Evolutionary conservation across 2,888 invertebrate genomes (phyloP).

Genomic region (Erebia palarica): DNA sequence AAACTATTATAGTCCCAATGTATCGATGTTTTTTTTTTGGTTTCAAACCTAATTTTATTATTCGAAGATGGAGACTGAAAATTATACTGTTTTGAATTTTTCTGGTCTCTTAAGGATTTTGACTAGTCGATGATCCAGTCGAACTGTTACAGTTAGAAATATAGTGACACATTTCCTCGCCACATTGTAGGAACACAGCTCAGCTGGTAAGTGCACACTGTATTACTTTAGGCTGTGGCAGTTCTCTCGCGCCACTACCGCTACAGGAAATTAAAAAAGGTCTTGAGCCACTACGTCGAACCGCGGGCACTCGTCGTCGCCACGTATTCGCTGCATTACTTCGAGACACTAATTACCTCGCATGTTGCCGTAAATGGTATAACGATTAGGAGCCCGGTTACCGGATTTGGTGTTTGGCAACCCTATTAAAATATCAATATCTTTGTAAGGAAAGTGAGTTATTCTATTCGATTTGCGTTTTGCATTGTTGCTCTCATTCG

Average conservation of each 20-base stretch:
- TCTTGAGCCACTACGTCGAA: slow-evolving; percentile 62
- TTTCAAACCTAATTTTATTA: too few species aligned
- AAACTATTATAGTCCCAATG: too few species aligned
- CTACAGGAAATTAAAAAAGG: slow-evolving; percentile 76
- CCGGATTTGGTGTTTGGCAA: slow-evolving; percentile 33
- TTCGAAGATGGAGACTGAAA: too few species aligned
- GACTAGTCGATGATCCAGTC: too few species aligned
- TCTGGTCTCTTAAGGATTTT: too few species aligned
- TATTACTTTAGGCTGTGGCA: slow-evolving; percentile 18
- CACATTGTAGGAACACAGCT: neutral
- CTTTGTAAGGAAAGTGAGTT: slow-evolving; percentile 28
- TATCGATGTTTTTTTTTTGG: too few species aligned
- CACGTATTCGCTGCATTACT: slow-evolving; percentile 40
- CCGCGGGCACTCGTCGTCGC: slow-evolving; percentile 44
- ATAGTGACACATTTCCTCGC: too few species aligned
- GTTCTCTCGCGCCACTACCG: slow-evolving; percentile 41
- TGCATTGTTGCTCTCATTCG: slow-evolving; percentile 1
- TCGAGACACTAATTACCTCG: slow-evolving; percentile 43
- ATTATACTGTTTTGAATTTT: too few species aligned
- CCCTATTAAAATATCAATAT: slow-evolving; percentile 28
- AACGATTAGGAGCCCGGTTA: slow-evolving; percentile 38
- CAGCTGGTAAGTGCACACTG: neutral
- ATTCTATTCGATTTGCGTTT: slow-evolving; percentile 20
- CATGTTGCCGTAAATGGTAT: slow-evolving; percentile 41
- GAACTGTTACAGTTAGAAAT: too few species aligned